Conservation (phyloP, 2,113 vertebrate species). For the Odontesthes bonariensis region DNA sequence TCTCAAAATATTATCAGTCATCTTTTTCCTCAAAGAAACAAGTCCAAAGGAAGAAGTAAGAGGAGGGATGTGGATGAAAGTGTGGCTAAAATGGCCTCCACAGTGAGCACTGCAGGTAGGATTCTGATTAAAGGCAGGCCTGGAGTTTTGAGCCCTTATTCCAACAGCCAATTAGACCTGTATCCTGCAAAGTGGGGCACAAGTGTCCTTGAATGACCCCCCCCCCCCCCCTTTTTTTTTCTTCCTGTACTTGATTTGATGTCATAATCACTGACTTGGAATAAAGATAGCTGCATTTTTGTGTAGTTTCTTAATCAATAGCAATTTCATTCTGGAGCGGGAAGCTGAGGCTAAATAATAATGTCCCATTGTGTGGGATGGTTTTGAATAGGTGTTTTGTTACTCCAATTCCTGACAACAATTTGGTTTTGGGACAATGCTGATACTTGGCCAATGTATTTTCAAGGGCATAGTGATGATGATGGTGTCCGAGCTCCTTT, state of each 20-base stretch:
- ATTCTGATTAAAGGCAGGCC: constrained; percentile 45
- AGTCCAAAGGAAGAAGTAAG: constrained; percentile 50
- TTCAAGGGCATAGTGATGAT: constrained; percentile 59
- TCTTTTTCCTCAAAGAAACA: constrained; percentile 56
- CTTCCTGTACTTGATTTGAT: constrained; percentile 45
- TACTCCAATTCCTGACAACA: constrained; percentile 43
- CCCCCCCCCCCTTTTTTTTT: background rate
- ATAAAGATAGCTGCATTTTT: constrained; percentile 50
- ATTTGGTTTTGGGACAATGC: constrained; percentile 39
- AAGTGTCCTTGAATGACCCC: constrained; percentile 64
- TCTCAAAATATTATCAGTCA: constrained; percentile 67
- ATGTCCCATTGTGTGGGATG: constrained; percentile 49
- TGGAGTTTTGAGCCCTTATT: constrained; percentile 31
- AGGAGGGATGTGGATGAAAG: constrained; percentile 22
- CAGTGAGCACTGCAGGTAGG: constrained; percentile 52
- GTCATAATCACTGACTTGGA: constrained; percentile 55
- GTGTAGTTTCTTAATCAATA: constrained; percentile 47
- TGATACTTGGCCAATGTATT: constrained; percentile 41
- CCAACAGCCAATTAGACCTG: constrained; percentile 33
- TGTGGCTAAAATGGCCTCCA: constrained; percentile 53
- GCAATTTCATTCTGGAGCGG: constrained; percentile 63
- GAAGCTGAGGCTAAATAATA: constrained; percentile 38
- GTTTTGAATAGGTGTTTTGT: constrained; percentile 58
- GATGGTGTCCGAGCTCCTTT: constrained; percentile 26
- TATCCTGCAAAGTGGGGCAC: constrained; percentile 39